phyloP scores from a whole-genome alignment of 37 sponge, comb jelly and placozoan species.

The Dysidea cf. avara region DNA sequence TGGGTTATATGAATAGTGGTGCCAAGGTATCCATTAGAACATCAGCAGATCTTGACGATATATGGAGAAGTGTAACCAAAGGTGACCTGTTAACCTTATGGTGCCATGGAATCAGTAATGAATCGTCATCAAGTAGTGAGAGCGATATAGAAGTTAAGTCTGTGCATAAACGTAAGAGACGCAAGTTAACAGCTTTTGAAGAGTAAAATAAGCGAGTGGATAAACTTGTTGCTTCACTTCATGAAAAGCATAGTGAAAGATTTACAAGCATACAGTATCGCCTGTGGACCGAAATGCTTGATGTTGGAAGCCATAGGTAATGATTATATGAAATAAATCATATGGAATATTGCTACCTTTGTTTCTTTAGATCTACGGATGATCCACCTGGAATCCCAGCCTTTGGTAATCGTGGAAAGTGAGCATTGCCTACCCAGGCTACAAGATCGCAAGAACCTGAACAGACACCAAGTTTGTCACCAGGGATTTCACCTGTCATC shows the following conservation, averaged over 20 bases:
- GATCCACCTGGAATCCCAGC: background rate
- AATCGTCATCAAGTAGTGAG: background rate
- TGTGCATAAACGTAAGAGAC: background rate
- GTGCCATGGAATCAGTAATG: background rate
- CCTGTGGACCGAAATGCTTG: slow-evolving; percentile 1
- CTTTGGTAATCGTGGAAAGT: background rate
- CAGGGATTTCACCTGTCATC: too few species aligned
- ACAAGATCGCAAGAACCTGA: background rate
- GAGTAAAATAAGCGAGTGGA: background rate
- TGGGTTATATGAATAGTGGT: background rate
- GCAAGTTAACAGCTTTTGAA: background rate
- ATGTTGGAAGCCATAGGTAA: background rate
- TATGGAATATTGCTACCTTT: too few species aligned
- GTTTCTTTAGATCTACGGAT: background rate
- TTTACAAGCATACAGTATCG: background rate
- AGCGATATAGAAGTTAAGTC: background rate
- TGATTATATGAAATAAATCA: background rate
- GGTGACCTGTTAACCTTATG: background rate
- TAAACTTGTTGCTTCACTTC: background rate
- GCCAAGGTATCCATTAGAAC: background rate
- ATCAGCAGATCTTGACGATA: background rate
- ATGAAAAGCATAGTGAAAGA: background rate
- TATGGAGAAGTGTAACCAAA: background rate
- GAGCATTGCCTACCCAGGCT: background rate
- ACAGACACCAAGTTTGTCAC: background rate